Percentiles rank a stretch among this genome's conserved stretches.
phyloP scores from a whole-genome alignment of 2,888 invertebrate genomes.

The Cephus nigrinus region DNA sequence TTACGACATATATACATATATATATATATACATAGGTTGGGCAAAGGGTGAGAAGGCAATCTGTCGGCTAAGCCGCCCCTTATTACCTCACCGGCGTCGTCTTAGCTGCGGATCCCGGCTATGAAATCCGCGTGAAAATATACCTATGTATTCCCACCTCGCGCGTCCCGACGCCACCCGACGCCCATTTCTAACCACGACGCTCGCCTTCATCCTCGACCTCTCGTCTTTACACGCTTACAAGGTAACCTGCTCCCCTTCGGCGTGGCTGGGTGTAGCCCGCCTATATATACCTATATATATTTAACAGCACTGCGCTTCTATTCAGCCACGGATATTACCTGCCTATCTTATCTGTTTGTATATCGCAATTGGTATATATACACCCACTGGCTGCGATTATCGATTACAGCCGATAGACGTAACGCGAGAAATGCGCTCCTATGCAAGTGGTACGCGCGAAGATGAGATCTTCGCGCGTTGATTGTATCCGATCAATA shows the following conservation, averaged over 20 bases:
- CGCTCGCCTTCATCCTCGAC: slow-evolving; percentile 1
- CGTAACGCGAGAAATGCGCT: no score
- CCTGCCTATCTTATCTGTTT: slow-evolving; percentile 1
- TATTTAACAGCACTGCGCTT: background rate
- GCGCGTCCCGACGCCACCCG: slow-evolving; percentile 8
- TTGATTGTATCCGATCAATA: no score
- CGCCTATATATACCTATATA: no score
- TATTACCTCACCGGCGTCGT: slow-evolving; percentile 51
- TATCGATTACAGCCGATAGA: slow-evolving; percentile 3
- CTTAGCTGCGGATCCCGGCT: slow-evolving; percentile 29
- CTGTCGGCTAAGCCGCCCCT: slow-evolving; percentile 58
- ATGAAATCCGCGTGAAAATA: slow-evolving; percentile 46
- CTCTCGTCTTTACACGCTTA: background rate
- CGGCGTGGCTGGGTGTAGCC: background rate
- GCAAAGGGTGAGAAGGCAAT: slow-evolving; percentile 45
- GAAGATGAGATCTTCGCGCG: no score
- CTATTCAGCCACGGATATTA: background rate
- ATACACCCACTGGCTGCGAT: slow-evolving; percentile 4
- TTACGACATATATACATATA: slow-evolving; percentile 15
- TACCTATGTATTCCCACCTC: slow-evolving; percentile 21
- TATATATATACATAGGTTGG: slow-evolving; percentile 20
- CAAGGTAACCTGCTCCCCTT: background rate
- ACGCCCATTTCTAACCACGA: background rate
- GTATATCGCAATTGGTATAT: background rate
- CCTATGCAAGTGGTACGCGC: no score